Evolutionary conservation across 1,140 invertebrate species (phyloP), one percentile per base, ranked within the genome.

Genomic region (Myzus persicae): DNA sequence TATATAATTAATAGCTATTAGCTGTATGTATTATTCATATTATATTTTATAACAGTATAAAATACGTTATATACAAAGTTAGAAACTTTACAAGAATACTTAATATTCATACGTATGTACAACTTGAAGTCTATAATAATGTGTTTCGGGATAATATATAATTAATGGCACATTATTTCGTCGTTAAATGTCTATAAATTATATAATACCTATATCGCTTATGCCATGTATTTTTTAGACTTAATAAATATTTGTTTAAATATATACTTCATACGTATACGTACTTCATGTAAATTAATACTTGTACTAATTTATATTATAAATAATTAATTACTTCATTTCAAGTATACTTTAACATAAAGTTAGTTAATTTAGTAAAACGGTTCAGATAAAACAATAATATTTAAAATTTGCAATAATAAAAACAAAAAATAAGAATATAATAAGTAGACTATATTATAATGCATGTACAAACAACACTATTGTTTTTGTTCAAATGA

Each of bases 21-120:
- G 76, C n/a, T 82, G 76, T 38, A 51, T 82, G n/a, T n/a, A 76
- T 82, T 82, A 82, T 38, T 82, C 76, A 82, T 36, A 82, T 82
- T 38, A 38, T 38, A 82, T 82, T 76, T 76, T 76, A n/a, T n/a
- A 76, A 76, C 59, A 76, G 14, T 76, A 76, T 1, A 76, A 76
- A 76, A 76, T 76, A n/a, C 59, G 31, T n/a, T n/a, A 24, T 67
- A 67, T 67, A 67, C 9, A 2, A 59, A 82, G 76, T 38, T 82
- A 38, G 76, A 82, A 82, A 82, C 76, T 38, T 38, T 20, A 82
- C 22, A 22, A 38, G 36, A 6, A 38, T 82, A 82, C 38, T 82
- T 38, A 82, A 82, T 82, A 24, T 82, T 38, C 76, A 81, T 82
- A 76, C 59, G 36, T 82, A 82, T 38, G 76, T 38, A 38, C 36